phyloP scores from a whole-genome alignment of 2,888 invertebrate genomes.

The Argyresthia albistria region DNA sequence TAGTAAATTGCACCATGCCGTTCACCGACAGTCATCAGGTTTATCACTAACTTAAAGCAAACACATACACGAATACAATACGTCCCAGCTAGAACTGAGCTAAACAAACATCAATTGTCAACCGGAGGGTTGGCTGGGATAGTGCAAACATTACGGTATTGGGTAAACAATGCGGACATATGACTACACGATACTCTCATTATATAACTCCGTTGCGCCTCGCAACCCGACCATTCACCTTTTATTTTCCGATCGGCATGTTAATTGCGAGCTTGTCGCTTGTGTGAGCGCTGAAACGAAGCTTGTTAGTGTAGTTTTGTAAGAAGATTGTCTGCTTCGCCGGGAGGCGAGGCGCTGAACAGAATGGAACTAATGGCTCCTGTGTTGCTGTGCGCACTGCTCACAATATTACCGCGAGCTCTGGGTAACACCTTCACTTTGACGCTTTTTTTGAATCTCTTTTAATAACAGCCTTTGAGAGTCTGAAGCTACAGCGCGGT shows the following conservation, averaged over 20 bases:
- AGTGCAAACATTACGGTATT: slow-evolving; percentile 14
- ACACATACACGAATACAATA: slow-evolving; percentile 18
- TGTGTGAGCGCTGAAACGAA: slow-evolving; percentile 40
- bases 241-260: too few relatives aligned
- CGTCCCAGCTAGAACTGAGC: slow-evolving; percentile 29
- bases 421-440: slow-evolving; percentile 32
- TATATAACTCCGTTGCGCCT: slow-evolving; percentile 1
- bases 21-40: slow-evolving; percentile 16
- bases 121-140: slow-evolving; percentile 12
- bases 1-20: too few relatives aligned
- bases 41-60: slow-evolving; percentile 24
- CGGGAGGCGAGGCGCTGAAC: slow-evolving; percentile 36
- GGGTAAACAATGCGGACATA: slow-evolving; percentile 20
- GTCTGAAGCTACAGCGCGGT: slow-evolving; percentile 2
- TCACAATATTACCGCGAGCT: slow-evolving; percentile 31
- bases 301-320: slow-evolving; percentile 61
- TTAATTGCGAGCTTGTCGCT: background rate
- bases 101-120: slow-evolving; percentile 54
- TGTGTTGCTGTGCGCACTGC: slow-evolving; percentile 46
- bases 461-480: background rate
- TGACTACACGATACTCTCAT: background rate
- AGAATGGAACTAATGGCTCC: slow-evolving; percentile 63
- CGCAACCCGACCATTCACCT: background rate
- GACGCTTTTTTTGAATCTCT: background rate
- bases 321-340: slow-evolving; percentile 43